Evolutionary conservation across 1,140 invertebrate species (phyloP), one percentile per base, ranked within the genome.

Genomic region (Pachypsylla venusta): DNA sequence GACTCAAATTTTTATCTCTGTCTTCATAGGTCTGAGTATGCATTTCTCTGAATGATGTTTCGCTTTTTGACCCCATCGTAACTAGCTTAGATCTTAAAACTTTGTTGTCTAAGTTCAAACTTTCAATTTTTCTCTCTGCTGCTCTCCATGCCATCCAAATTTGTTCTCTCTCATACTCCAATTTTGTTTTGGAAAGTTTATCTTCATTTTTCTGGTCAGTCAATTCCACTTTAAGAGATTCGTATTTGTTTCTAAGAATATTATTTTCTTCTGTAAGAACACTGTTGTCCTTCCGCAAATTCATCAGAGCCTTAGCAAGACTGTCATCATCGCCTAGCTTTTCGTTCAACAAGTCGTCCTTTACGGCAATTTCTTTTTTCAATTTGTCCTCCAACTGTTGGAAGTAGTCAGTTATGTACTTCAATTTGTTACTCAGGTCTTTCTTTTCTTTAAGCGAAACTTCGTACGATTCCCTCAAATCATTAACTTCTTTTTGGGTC

Each of bases 241-340:
- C 42, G 22, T 48, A 48, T n/a, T 48, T 48, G 16, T 5, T 22
- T 19, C 42, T 48, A 3, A 48, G 42, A 5, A 48, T 48, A n/a
- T 19, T 48, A 22, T 48, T 48, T 48, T 48, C 42, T 48, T 48
- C 42, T 19, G 16, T 48, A 7, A 48, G n/a, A 5, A 48, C 42
- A 48, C 42, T 19, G 22, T 48, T 48, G 16, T 48, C 42, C 22
- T 48, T 48, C 22, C 42, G 16, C n/a, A 48, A 48, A 48, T 48
- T 48, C 42, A 48, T 48, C 4, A 48, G 42, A 48, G 42, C 42
- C 22, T 48, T 48, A n/a, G 42, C 42, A 5, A 48, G 42, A 48
- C 42, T 48, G n/a, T 48, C 42, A 48, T 48, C 42, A 48, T 48
- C 42, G 22, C 42, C 42, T 48, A 48, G 42, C 22, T 48, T 48